Base-by-base conservation (phyloP, 2,888 invertebrate species). In the Synanthedon tipuliformis region DNA sequence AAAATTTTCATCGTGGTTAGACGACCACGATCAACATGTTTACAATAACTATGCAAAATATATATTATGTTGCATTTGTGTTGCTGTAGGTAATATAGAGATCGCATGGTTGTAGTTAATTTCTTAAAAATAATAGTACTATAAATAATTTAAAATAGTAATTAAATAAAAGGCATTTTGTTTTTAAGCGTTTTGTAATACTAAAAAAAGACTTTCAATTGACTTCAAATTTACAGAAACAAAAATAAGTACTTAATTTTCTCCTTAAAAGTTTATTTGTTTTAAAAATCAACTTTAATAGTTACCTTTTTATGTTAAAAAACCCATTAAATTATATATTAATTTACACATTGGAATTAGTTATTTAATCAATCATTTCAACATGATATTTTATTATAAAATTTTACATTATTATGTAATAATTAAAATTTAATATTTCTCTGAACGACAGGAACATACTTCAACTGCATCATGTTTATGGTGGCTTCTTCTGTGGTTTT, bases 381-480 rank as follows among this genome's bases (percentile, higher is more conserved):
- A 41, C 41, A 45, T 12, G 11, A 45, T 45, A 4, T 45, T n/a
- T 45, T 45, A 45, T 13, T 45, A 45, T 45, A 45, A 45, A 45
- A 34, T 34, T 34, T 34, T 34, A 34, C 34, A 34, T 34, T 34
- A 5, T 1, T 1, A 18, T 16, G 3, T 4, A 34, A 34, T 34
- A 34, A 34, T 34, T 34, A 34, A 34, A 34, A 34, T 34, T 1
- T 3, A 34, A 10, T 34, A 34, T 34, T 34, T 49, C 11, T 49
- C 49, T 40, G 65, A 66, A 60, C 77, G 82, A 66, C 90, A 96
- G 98, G 98, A 79, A 96, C 98, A 68, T 98, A 98, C 90, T 98
- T 98, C 93, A 98, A 98, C 90, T 97, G 97, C 90, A 98, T 98
- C 89, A 98, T 98, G 98, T 96, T 98, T 89, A 98, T 98, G 97